Evolutionary conservation across 2,888 invertebrate genomes (phyloP).

Genomic region (Pocota personata): DNA sequence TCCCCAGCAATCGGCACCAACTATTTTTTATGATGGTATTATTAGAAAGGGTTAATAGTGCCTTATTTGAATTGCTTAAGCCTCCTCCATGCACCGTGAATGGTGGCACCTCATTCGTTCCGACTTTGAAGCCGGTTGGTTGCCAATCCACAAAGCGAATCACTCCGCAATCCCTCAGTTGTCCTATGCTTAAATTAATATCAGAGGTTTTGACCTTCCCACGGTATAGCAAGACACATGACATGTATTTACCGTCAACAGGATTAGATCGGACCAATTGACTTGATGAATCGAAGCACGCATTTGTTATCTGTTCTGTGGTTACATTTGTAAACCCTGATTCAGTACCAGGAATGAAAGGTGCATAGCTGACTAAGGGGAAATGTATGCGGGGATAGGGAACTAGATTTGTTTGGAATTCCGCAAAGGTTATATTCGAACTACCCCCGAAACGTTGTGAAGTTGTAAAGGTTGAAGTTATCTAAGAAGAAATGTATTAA

Average conservation of each 20-base stretch:
- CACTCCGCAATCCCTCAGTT: slow-evolving; percentile 87
- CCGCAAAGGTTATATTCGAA: slow-evolving; percentile 87
- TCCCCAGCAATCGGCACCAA: slow-evolving; percentile 91
- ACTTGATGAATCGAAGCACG: slow-evolving; percentile 92
- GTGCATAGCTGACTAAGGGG: slow-evolving; percentile 90
- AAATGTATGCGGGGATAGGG: slow-evolving; percentile 95
- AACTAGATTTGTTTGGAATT: slow-evolving; percentile 91
- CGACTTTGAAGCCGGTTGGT: slow-evolving; percentile 92
- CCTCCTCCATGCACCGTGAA: slow-evolving; percentile 90
- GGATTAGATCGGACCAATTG: slow-evolving; percentile 90
- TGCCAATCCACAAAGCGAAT: slow-evolving; percentile 93
- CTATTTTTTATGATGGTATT: slow-evolving; percentile 91
- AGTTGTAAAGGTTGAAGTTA: slow-evolving; percentile 88
- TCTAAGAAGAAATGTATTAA: slow-evolving; percentile 76
- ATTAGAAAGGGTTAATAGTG: slow-evolving; percentile 94
- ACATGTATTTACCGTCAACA: slow-evolving; percentile 88
- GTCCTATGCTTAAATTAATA: slow-evolving; percentile 88
- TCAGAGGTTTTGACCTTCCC: slow-evolving; percentile 88
- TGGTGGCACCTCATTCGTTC: slow-evolving; percentile 90
- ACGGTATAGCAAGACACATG: slow-evolving; percentile 88
- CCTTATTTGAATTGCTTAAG: slow-evolving; percentile 88
- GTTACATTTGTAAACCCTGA: slow-evolving; percentile 87
- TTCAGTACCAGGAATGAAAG: slow-evolving; percentile 86
- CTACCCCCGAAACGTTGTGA: slow-evolving; percentile 88
- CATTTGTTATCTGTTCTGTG: slow-evolving; percentile 89